Conservation (phyloP, 2,888 invertebrate genomes). For the Lasioglossum marginatum region DNA sequence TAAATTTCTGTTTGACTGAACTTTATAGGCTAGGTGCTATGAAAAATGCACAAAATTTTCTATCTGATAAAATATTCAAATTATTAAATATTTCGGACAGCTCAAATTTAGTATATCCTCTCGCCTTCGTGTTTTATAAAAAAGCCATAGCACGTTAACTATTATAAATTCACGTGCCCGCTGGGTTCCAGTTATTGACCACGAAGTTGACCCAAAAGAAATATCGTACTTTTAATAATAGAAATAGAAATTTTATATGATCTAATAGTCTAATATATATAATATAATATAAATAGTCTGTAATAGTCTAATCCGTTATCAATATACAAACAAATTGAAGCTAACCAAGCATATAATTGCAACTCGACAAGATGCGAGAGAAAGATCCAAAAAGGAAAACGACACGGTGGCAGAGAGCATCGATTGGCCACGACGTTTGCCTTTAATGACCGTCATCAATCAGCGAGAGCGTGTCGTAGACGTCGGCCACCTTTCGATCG, state of each 20-base stretch:
- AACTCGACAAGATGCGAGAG: neutral
- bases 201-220: neutral
- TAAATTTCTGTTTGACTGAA: neutral
- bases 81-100: neutral
- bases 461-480: neutral
- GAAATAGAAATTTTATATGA: neutral
- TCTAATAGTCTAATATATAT: no score
- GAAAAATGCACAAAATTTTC: neutral
- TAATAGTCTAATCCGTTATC: neutral
- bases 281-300: no score
- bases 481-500: neutral
- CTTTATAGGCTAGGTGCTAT: neutral
- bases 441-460: slow-evolving; percentile 4
- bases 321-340: neutral
- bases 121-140: neutral
- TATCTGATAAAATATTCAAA: neutral
- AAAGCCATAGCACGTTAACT: neutral
- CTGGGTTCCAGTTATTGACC: neutral
- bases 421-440: neutral
- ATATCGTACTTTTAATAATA: neutral
- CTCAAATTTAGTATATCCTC: neutral
- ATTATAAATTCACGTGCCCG: neutral
- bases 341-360: neutral
- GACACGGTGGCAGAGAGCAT: neutral
- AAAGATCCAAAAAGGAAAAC: neutral